phyloP scores from a whole-genome alignment of 2,113 vertebrate genomes.

The Gulo gulo region DNA sequence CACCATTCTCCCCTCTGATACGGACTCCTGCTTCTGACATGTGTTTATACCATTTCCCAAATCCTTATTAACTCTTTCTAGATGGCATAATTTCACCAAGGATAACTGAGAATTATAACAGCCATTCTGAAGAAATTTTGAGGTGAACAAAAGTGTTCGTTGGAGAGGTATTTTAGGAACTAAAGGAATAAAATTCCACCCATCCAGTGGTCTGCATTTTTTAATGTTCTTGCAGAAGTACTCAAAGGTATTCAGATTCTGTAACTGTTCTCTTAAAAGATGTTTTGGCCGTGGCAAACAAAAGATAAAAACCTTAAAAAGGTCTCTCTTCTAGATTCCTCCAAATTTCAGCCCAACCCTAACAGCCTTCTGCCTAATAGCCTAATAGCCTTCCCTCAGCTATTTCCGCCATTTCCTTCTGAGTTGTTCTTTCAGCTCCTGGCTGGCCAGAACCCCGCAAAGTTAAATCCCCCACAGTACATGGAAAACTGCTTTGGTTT shows the following conservation, averaged over 20 bases:
- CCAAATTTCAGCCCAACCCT: background rate
- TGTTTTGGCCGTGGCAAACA: background rate
- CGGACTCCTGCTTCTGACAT: background rate
- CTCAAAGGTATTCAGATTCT: background rate
- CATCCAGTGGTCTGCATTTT: background rate
- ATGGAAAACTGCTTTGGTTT: background rate
- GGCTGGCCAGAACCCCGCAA: background rate
- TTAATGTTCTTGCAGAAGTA: background rate
- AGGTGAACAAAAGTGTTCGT: background rate
- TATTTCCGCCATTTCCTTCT: background rate
- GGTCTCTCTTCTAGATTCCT: background rate
- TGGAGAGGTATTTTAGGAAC: background rate
- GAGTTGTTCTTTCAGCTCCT: background rate
- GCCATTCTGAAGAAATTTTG: background rate
- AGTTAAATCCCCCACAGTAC: background rate
- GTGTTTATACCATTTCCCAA: background rate
- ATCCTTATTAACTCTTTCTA: background rate
- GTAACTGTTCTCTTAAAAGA: background rate
- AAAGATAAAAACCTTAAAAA: background rate
- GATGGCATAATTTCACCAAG: background rate
- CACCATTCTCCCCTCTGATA: background rate
- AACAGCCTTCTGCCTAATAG: background rate
- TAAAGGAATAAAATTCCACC: background rate
- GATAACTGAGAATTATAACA: background rate
- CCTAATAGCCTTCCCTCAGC: background rate